Base-by-base conservation (phyloP, 2,797 vertebrate species). In the Choloepus didactylus region DNA sequence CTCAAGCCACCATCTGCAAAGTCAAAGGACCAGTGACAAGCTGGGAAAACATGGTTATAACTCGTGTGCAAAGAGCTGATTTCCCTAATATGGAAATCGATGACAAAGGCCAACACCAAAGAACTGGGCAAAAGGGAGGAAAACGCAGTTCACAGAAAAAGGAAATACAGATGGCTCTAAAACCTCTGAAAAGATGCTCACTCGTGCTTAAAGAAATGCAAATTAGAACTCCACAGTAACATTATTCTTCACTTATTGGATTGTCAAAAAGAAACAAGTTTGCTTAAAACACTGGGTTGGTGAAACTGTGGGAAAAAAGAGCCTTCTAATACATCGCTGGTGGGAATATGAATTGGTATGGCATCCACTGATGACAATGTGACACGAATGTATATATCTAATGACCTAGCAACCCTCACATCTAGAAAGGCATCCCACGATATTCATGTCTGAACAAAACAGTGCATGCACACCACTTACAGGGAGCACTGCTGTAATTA, bases 41-140 rank as follows among this genome's bases (percentile, higher is more conserved):
- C 81, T 27, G 85, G 49, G 76, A 15, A 56, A 84, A 12, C 31
- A 0, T 9, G 27, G 31, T 11, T 3, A 29, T 8, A 14, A 46
- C 38, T 76, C 0, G 0, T 0, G 5, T 5, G 14, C 0, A 4
- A 5, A 49, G 31, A 77, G 67, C 31, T 59, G 2, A 76, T 94
- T 84, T 91, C 38, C 92, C 72, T 84, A 56, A 23, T 9, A 76
- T 56, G 95, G 46, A 93, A 95, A 91, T 93, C 38, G 70, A 1
- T 27, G 31, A 51, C 51, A 19, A 90, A 44, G 19, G 18, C 7
- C 49, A 27, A 35, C 6, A 21, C 1, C 59, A 29, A 56, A 46
- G 44, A 85, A 89, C 82, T 3, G 66, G 79, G 62, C 67, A 21
- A 31, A 76, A 14, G 25, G 49, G 5, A 23, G 19, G 79, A 75